phyloP scores from a whole-genome alignment of 2,888 invertebrate species.

The Caenorhabditis japonica region DNA sequence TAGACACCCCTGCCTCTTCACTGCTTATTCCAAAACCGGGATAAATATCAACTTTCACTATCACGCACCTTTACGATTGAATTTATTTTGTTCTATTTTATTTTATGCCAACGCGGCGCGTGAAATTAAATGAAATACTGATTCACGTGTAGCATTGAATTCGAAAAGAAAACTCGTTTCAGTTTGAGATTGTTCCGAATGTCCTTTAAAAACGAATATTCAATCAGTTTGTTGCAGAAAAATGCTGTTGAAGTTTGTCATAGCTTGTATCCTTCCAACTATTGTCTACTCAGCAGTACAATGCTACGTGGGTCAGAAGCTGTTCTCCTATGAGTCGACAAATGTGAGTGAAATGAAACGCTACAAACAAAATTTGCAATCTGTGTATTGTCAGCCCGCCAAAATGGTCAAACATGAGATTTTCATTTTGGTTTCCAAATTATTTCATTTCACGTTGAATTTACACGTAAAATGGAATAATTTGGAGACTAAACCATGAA shows the following conservation, averaged over 20 bases:
- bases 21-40: conserved; percentile 32
- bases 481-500: too few species aligned
- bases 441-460: too few species aligned
- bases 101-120: not conserved
- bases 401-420: too few species aligned
- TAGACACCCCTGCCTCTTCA: too few species aligned
- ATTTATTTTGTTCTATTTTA: conserved; percentile 16
- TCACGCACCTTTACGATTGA: conserved; percentile 39
- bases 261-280: conserved; percentile 45
- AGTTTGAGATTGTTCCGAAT: conserved; percentile 22
- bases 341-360: conserved; percentile 70
- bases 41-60: conserved; percentile 45
- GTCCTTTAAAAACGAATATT: not conserved
- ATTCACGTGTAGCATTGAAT: not conserved
- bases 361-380: too few species aligned
- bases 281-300: conserved; percentile 64
- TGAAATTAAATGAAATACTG: not conserved
- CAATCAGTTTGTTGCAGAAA: not conserved
- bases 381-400: too few species aligned
- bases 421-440: too few species aligned
- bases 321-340: conserved; percentile 74
- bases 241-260: conserved; percentile 45
- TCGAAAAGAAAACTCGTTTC: conserved; percentile 22
- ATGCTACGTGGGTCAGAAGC: conserved; percentile 75
- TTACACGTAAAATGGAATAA: too few species aligned